A percentile compares a stretch with the other conserved stretches of the same genome.
Conservation (phyloP, 2,888 invertebrate species). For the Epicampocera succincta region DNA sequence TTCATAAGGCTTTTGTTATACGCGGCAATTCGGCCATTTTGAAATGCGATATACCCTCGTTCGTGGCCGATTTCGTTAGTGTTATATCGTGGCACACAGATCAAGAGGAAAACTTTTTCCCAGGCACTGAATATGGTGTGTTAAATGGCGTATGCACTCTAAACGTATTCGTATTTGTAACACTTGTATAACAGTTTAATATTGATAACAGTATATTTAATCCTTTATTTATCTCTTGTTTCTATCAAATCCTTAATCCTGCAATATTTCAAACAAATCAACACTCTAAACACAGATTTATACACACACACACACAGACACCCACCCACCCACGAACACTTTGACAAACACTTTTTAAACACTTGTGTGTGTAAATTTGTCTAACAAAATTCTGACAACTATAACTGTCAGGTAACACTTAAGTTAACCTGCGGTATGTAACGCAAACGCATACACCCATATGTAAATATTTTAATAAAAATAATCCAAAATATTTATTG, state of each 20-base stretch:
- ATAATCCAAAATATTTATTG: background rate
- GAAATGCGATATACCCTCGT: constrained; percentile 95
- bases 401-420: constrained; percentile 25
- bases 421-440: background rate
- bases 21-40: constrained; percentile 93
- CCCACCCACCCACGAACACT: background rate
- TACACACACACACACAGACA: constrained; percentile 11
- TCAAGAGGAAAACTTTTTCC: constrained; percentile 82
- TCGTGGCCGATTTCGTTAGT: constrained; percentile 94
- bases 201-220: constrained; percentile 26
- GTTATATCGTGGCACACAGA: constrained; percentile 94
- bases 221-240: background rate
- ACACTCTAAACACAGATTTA: background rate
- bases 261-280: constrained; percentile 18
- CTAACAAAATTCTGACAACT: constrained; percentile 27
- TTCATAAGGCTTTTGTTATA: constrained; percentile 95
- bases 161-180: constrained; percentile 31
- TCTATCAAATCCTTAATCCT: constrained; percentile 58
- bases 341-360: constrained; percentile 29
- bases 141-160: constrained; percentile 64
- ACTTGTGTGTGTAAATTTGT: constrained; percentile 29
- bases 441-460: background rate
- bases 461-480: constrained; percentile 4
- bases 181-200: constrained; percentile 35
- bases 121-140: constrained; percentile 82